phyloP scores from a whole-genome alignment of 2,888 invertebrate genomes.

The Ariolimax columbianus region DNA sequence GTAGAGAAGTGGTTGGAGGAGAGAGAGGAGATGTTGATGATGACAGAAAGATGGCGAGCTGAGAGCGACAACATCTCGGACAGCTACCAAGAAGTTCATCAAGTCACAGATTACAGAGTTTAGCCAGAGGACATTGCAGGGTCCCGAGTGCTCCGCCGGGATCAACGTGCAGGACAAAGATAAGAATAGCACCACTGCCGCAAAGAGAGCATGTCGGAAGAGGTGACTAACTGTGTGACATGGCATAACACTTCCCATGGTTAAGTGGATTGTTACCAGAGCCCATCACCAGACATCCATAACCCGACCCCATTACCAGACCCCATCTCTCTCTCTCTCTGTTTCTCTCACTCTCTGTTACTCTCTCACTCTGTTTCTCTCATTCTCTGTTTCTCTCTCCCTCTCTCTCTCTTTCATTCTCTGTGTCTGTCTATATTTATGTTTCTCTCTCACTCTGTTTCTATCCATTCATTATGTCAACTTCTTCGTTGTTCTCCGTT shows the following conservation, averaged over 20 bases:
- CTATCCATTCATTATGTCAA: too few species aligned
- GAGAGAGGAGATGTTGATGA: neutral
- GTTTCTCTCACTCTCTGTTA: too few species aligned
- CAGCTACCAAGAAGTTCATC: neutral
- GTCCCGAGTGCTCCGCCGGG: too few species aligned
- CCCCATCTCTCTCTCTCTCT: too few species aligned
- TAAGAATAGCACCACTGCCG: neutral
- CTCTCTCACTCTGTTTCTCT: too few species aligned
- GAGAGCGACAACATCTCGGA: neutral
- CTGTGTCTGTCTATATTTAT: too few species aligned
- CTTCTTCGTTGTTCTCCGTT: too few species aligned
- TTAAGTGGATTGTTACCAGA: neutral
- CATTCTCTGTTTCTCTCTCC: too few species aligned
- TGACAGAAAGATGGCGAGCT: neutral
- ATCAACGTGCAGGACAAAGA: neutral
- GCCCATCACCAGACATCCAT: neutral
- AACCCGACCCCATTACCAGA: neutral
- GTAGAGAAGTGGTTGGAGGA: neutral
- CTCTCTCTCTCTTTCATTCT: too few species aligned
- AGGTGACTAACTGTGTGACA: too few species aligned
- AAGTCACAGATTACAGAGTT: neutral
- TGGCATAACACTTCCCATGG: neutral
- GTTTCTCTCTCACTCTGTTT: too few species aligned
- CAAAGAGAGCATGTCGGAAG: too few species aligned
- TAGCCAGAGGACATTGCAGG: neutral